Evolutionary conservation across 2,113 vertebrate species (phyloP), one percentile per base, ranked within the genome.

Genomic region (Dendropsophus ebraccatus): DNA sequence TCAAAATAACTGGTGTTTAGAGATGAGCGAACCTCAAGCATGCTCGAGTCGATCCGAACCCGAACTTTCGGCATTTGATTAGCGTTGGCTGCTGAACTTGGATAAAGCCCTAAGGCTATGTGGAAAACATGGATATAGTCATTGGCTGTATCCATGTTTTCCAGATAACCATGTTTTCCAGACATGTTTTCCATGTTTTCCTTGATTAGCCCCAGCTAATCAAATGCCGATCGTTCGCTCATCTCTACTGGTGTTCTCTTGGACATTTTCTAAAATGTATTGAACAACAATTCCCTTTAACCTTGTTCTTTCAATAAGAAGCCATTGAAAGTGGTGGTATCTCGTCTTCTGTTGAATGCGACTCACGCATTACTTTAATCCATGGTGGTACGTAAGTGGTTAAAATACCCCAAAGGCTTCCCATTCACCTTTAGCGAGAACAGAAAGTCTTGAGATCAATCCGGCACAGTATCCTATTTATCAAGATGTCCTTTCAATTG

Each of bases 401-500:
- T 86, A 80, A 77, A 80, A 79, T 21, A 58, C 35, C 62, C 76
- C 50, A 32, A 6, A 69, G 76, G 84, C 14, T 49, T 70, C n/a
- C 67, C 23, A 52, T 79, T 70, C 21, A 47, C 50, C n/a, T 45
- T 41, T 45, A 70, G 47, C 41, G 32, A 78, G 83, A 77, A 52
- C 32, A 35, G 30, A 14, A 30, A 30, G 23, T 52, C 75, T 12
- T 79, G 75, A 69, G 65, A 85, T 85, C 84, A 72, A 86, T 86
- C 76, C 78, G 28, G 52, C 32, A 41, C 4, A 37, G 19, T 37
- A 41, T 41, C 84, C 75, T 80, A 80, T 86, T 80, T 72, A 86
- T 86, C 84, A 86, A 56, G 23, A 28, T 80, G 84, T 79, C 76
- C 49, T 19, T 30, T 67, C 50, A 47, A 72, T 86, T 81, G 84